Evolutionary conservation across 2,113 vertebrate species (phyloP), one percentile per base, ranked within the genome.

Genomic region (Anhinga rufa): DNA sequence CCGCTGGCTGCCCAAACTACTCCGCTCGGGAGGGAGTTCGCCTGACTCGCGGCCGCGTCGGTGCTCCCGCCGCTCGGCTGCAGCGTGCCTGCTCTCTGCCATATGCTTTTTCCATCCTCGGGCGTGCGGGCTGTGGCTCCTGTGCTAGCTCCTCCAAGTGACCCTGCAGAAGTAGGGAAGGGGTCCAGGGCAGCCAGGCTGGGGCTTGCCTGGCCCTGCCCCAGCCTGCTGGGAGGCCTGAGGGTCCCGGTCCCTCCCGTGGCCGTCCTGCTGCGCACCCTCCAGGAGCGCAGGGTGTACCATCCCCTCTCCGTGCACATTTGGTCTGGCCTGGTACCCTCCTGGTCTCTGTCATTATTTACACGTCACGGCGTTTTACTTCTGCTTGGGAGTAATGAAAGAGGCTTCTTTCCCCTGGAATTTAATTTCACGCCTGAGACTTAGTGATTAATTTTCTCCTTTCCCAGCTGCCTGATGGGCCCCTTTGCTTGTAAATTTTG

Each of bases 381-480:
- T 94, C 96, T 95, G 96, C 94, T 96, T 87, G 58, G 49, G 94
- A 90, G 92, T 94, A 97, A 97, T 95, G 97, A 93, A 97, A 97
- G 96, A 97, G 93, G 96, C 88, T 96, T 97, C 96, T 98, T 97
- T 98, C 93, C 95, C 94, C 93, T 92, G 89, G 98, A 98, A 98
- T 98, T 97, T 98, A 98, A 98, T 98, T 98, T 98, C 98, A 98
- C 94, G 97, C 98, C 98, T 97, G 97, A 98, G 97, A 97, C 96
- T 95, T 94, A 31, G 97, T 96, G 97, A 98, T 98, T 98, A 97
- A 98, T 98, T 97, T 97, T 94, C 95, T 86, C 78, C 96, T 62
- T 88, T 95, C 93, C 94, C 90, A 77, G 81, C 95, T 82, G 42
- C 95, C 97, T 93, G 52, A 86, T 88, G 76, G 72, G 93, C 96